These are phyloP conservation scores for Nowickia ferox DNA, from an alignment of 2,888 invertebrate species.

Conservation along the genomic window DNA sequence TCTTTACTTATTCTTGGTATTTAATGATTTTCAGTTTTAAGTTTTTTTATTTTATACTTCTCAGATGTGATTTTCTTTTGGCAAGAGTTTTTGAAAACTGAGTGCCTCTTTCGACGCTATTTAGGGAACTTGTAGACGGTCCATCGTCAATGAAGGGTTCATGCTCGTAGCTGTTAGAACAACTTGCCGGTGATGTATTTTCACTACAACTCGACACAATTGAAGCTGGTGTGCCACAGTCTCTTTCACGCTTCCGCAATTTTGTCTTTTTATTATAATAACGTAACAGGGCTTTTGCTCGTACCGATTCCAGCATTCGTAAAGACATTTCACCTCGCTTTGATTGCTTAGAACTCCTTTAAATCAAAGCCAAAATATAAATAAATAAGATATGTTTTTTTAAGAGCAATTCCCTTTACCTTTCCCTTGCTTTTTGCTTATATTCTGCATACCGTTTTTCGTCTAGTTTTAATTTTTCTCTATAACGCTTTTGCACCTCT, in stretches of 20 bases:
- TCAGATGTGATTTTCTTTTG: background rate
- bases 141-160: background rate
- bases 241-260: background rate
- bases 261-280: background rate
- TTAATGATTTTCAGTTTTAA: background rate
- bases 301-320: background rate
- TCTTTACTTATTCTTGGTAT: background rate
- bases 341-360: background rate
- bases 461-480: background rate
- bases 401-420: background rate
- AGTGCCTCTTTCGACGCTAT: background rate
- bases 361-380: slow-evolving; percentile 1
- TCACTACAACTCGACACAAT: background rate
- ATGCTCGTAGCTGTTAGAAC: background rate
- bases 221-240: background rate
- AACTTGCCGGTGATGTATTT: background rate
- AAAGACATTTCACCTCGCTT: slow-evolving; percentile 6
- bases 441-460: slow-evolving; percentile 9
- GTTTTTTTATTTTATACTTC: background rate
- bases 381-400: background rate
- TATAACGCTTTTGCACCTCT: too few species aligned
- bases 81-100: background rate
- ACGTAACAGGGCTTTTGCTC: slow-evolving; percentile 12
- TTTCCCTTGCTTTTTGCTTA: slow-evolving; percentile 3
- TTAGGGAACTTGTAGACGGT: slow-evolving; percentile 2